Percentiles rank a stretch among this genome's conserved stretches.
Evolutionary conservation across 2,113 vertebrate genomes (phyloP).

Genomic region (Tympanuchus pallidicinctus): DNA sequence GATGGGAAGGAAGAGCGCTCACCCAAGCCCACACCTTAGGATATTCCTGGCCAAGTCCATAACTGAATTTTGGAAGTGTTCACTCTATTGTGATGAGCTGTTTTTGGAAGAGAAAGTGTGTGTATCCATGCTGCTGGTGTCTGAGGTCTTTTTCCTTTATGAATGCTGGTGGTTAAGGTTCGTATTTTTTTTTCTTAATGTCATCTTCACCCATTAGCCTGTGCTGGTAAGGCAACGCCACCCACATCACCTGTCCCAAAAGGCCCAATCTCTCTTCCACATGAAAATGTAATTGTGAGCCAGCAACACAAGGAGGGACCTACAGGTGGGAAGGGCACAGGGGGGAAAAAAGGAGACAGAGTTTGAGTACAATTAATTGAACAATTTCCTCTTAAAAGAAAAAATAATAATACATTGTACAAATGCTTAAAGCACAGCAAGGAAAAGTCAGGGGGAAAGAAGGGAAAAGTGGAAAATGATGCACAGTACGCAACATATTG

Average conservation of each 20-base stretch:
- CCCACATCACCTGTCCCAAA: background rate
- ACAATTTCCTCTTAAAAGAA: background rate
- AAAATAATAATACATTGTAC: accelerated
- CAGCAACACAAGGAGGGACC: accelerated
- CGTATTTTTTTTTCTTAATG: background rate
- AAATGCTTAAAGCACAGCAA: background rate
- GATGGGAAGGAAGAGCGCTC: background rate
- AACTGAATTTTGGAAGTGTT: background rate
- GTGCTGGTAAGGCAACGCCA: background rate
- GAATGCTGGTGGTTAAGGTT: background rate
- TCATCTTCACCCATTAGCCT: background rate
- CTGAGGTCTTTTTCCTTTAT: background rate
- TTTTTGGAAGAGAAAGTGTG: background rate
- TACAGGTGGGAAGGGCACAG: background rate
- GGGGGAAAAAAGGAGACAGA: background rate
- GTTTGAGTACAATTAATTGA: background rate
- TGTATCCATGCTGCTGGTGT: accelerated
- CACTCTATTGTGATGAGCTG: accelerated
- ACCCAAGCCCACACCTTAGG: accelerated
- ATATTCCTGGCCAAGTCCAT: background rate
- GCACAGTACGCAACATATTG: background rate
- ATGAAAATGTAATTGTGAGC: background rate
- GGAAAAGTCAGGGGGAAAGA: background rate
- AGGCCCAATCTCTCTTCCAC: background rate
- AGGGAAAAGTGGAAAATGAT: background rate